Evolutionary conservation across 2,888 invertebrate genomes (phyloP).

Genomic region (Colostygia pectinataria): DNA sequence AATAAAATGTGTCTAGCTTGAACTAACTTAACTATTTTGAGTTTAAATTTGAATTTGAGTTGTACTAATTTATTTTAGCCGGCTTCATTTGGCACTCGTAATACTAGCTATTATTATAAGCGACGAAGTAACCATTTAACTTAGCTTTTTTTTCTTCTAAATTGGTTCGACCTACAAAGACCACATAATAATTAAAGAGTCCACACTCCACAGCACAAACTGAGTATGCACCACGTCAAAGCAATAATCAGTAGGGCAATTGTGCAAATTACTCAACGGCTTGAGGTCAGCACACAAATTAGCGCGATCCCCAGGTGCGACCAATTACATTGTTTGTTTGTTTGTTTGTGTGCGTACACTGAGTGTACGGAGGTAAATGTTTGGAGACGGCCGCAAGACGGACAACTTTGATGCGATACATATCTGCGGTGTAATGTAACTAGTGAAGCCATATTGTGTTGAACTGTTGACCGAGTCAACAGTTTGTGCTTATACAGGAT

Average conservation of each 20-base stretch:
- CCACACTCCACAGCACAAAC: background rate
- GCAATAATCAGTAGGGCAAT: conserved; percentile 25
- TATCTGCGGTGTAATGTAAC: conserved; percentile 7
- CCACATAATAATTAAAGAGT: conserved; percentile 1
- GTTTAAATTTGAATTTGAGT: no score
- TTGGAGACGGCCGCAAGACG: conserved; percentile 20
- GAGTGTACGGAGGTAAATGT: conserved; percentile 8
- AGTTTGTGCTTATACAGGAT: background rate
- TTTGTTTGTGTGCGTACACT: conserved; percentile 25
- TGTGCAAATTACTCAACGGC: conserved; percentile 22
- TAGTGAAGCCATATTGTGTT: background rate
- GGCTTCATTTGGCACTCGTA: no score
- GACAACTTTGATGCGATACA: conserved; percentile 22
- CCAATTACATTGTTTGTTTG: conserved; percentile 32
- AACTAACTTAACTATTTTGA: no score
- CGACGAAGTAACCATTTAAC: no score
- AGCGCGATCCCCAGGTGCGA: conserved; percentile 32
- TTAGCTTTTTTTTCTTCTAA: no score
- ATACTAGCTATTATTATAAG: no score
- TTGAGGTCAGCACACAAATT: conserved; percentile 35
- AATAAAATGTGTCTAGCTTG: no score
- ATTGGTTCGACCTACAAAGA: background rate
- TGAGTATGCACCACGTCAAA: conserved; percentile 18
- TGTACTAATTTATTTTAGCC: no score
- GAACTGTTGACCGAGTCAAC: background rate